A percentile compares a stretch with the other conserved stretches of the same genome.
These are phyloP conservation scores for Falco berigora DNA, from an alignment of 2,797 vertebrate species.

Conservation along the genomic window DNA sequence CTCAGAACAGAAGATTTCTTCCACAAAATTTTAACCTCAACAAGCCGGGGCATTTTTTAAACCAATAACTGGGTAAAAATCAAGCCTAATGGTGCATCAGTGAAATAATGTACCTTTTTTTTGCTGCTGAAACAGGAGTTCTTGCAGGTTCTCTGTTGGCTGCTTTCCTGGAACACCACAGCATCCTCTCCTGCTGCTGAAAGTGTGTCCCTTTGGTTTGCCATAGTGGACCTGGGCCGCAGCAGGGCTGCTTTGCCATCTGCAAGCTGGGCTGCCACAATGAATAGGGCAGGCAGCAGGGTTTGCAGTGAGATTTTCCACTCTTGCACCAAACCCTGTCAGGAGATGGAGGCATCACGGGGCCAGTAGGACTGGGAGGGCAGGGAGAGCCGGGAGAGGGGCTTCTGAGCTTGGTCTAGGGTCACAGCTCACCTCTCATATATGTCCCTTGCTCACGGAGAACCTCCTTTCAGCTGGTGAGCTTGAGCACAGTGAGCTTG, in stretches of 20 bases:
- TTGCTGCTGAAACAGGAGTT: neutral
- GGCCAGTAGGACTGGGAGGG: neutral
- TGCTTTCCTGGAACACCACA: neutral
- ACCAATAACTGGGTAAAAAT: neutral
- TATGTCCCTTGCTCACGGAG: neutral
- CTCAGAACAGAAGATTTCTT: neutral
- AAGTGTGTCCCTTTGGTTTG: neutral
- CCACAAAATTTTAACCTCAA: neutral
- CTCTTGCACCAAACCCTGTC: neutral
- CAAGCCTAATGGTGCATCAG: neutral
- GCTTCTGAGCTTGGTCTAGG: neutral
- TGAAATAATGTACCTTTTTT: neutral
- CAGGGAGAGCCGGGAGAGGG: neutral
- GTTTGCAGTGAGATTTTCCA: accelerated
- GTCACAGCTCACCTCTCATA: accelerated
- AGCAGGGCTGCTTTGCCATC: accelerated
- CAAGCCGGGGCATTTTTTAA: neutral
- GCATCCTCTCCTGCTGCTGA: neutral
- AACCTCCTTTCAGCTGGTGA: neutral
- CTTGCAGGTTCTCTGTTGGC: neutral
- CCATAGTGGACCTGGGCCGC: neutral
- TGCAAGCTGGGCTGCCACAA: neutral
- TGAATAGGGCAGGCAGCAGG: neutral
- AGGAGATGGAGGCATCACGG: neutral
- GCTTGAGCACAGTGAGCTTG: accelerated